Evolutionary conservation across 2,888 invertebrate genomes (phyloP), one percentile per base, ranked within the genome.

Genomic region (Phyto melanocephala): DNA sequence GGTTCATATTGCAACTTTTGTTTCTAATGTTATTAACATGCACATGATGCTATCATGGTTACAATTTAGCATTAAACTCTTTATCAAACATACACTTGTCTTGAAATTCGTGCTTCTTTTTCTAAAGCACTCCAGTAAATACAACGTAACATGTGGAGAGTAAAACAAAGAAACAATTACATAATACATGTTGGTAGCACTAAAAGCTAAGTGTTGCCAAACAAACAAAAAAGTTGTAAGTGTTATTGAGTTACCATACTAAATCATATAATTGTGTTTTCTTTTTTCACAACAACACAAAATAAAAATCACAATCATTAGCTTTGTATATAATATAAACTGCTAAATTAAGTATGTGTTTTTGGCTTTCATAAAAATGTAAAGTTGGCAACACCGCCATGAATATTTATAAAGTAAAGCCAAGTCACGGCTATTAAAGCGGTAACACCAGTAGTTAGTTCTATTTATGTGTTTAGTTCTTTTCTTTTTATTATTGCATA

Each of bases 11-110:
- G n/a, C n/a, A n/a, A 35, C n/a, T 56, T 22, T 5, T 5, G 35
- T 50, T 58, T 67, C 54, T 47, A 74, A 63, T 80, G 62, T 22
- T 45, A 65, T 58, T 60, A 67, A 54, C 67, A 35, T 74, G 52
- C 60, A 80, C 54, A 52, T 74, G 67, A 22, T 60, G 52, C 13
- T 22, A 47, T 71, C 37, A 45, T 15, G 20, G 45, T 60, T n/a
- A n/a, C n/a, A n/a, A 15, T 60, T 71, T 37, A 45, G 24, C 24
- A 11, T 11, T 33, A 42, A 45, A 56, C n/a, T 70, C 17, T 56
- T 33, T n/a, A n/a, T 6, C 20, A 47, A 11, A 15, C 50, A 22
- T 50, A 22, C 1, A 50, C 22, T 50, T 40, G 40, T 6, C 28
- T 28, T 6, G 6, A 40, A 13, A 40, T 40, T 40, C 40, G 40